A percentile compares a stretch with the other conserved stretches of the same genome.
Conservation (phyloP, 2,888 invertebrate species). For the Sminthurinus aureus region DNA sequence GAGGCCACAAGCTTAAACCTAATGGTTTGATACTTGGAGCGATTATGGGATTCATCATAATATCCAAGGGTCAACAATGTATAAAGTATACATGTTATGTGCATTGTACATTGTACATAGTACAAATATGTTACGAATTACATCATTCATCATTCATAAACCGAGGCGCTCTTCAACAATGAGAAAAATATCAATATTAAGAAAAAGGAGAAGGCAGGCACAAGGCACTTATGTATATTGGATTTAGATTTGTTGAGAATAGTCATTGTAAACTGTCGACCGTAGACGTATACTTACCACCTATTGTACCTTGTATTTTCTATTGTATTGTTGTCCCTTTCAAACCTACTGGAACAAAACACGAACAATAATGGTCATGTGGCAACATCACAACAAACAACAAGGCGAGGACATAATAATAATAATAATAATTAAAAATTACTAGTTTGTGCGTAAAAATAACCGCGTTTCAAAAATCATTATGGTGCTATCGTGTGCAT, state of each 20-base stretch:
- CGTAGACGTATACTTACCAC: too few relatives aligned
- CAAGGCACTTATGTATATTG: constrained; percentile 18
- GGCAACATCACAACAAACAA: not conserved
- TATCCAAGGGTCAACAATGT: constrained; percentile 18
- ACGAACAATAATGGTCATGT: not conserved
- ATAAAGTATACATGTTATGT: too few relatives aligned
- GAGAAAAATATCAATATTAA: not conserved
- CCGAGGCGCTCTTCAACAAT: not conserved
- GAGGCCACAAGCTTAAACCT: not conserved
- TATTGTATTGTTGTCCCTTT: not conserved
- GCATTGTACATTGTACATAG: too few relatives aligned
- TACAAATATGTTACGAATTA: not conserved
- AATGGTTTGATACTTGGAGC: constrained; percentile 11
- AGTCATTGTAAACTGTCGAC: not conserved
- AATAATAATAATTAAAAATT: too few relatives aligned
- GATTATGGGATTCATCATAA: not conserved
- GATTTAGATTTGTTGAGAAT: not conserved
- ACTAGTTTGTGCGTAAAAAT: too few relatives aligned
- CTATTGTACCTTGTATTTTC: not conserved
- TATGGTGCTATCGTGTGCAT: too few relatives aligned
- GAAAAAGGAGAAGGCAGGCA: not conserved
- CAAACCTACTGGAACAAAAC: not conserved
- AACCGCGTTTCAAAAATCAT: too few relatives aligned
- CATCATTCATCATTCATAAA: too few relatives aligned
- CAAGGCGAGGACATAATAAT: not conserved